Base-by-base conservation (phyloP, 1,140 invertebrate genomes). In the Drosophila aff. region DNA sequence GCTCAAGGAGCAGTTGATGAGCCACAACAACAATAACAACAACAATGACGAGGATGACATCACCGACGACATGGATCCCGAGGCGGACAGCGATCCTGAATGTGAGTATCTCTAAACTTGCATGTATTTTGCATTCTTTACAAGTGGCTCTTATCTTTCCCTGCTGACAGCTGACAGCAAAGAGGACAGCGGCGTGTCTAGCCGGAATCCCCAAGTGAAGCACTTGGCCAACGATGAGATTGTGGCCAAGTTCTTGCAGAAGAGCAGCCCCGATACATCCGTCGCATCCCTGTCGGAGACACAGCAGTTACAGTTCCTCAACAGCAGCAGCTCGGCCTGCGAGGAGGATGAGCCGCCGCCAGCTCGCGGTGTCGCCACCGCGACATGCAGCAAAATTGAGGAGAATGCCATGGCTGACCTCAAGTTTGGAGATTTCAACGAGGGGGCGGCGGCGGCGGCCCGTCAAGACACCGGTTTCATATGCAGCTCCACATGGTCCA, bases 371-470 rank as follows among this genome's bases (percentile, higher is more conserved):
- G 28, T 21, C 15, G 11, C 26, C n/a, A n/a, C n/a, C n/a, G n/a
- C n/a, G n/a, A n/a, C n/a, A n/a, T 15, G 8, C 72, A 71, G 3
- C 65, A 74, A 13, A 43, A 26, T 18, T 3, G 71, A 49, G 9
- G 85, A 83, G 4, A 62, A 49, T 31, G 52, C 36, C 8, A 43
- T 79, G 8, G 43, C 28, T 1, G 91, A 92, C 28, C 36, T 92
- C 4, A 82, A 89, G 38, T 92, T 92, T 47, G 91, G 91, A 1
- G 91, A 92, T 28, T 92, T 92, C 13, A 72, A 41, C 15, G 91
- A 92, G 9, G 79, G 81, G 21, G 33, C 80, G 16, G 38, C 80
- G 11, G 79, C 81, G 21, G 33, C 82, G 16, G 38, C 80, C 1
- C 55, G 63, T 26, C 49, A 68, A 9, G 49, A 66, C 11, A 53